Conservation (phyloP, 2,797 vertebrate species). For the Pipistrellus nathusii region DNA sequence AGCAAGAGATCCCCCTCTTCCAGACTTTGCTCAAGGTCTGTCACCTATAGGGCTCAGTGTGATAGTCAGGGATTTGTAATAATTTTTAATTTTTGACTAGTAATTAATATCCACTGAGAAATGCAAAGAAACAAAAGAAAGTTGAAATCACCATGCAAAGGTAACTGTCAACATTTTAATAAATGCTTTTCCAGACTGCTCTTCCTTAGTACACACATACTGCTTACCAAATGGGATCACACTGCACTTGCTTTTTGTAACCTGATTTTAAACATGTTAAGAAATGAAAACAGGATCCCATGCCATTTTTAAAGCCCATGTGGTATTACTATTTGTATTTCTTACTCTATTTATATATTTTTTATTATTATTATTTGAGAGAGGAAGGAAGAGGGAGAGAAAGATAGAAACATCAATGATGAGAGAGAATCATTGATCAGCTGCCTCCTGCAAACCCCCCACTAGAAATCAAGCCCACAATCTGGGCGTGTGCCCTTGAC, state of each 20-base stretch:
- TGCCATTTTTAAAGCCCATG: background rate
- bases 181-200: background rate
- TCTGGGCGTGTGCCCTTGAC: too few species aligned
- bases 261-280: slow-evolving; percentile 12
- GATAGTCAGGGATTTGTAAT: background rate
- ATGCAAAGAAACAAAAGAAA: background rate
- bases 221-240: background rate
- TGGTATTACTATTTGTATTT: background rate
- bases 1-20: background rate
- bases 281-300: background rate
- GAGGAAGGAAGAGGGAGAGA: too few species aligned
- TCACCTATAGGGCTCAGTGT: background rate
- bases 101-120: background rate
- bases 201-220: background rate
- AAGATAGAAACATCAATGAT: too few species aligned
- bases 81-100: background rate
- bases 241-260: background rate
- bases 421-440: too few species aligned
- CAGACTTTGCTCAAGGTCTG: background rate
- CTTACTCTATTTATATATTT: background rate
- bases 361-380: too few species aligned
- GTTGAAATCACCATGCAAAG: background rate
- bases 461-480: too few species aligned
- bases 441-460: too few species aligned
- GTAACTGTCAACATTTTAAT: background rate